Percentiles rank a stretch among this genome's conserved stretches.
phyloP scores from a whole-genome alignment of 2,113 vertebrate species.

The Prochilodus magdalenae region DNA sequence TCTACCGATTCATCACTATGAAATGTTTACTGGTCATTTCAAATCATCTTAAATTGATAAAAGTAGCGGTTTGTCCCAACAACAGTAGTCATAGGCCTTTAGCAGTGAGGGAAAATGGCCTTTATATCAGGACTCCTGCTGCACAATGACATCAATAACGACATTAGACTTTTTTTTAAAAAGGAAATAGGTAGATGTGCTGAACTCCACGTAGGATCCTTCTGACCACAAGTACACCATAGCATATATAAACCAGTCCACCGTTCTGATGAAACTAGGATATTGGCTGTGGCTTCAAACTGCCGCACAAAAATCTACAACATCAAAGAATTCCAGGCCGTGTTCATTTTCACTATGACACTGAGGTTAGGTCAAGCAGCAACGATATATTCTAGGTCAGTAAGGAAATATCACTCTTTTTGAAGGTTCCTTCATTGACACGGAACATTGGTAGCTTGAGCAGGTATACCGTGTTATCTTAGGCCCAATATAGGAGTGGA shows the following conservation, averaged over 20 bases:
- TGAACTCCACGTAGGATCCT: not conserved
- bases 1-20: no score
- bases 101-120: not conserved
- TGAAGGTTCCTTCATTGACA: no score
- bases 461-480: not conserved
- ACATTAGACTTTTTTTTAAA: not conserved
- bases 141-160: not conserved
- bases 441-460: not conserved
- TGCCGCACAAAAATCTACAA: constrained; percentile 22
- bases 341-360: constrained; percentile 20
- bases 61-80: no score
- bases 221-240: not conserved
- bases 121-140: not conserved
- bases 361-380: constrained; percentile 8
- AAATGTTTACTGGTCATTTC: no score
- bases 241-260: constrained; percentile 1
- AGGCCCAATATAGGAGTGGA: not conserved
- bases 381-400: not conserved
- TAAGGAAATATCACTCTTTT: not conserved
- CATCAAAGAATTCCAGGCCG: constrained; percentile 15
- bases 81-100: not conserved
- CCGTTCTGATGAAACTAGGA: constrained; percentile 25
- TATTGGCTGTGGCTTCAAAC: constrained; percentile 28
- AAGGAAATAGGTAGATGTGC: not conserved
- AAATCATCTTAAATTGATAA: no score